phyloP scores from a whole-genome alignment of 1,140 invertebrate species.

The Leptinotarsa defecta region DNA sequence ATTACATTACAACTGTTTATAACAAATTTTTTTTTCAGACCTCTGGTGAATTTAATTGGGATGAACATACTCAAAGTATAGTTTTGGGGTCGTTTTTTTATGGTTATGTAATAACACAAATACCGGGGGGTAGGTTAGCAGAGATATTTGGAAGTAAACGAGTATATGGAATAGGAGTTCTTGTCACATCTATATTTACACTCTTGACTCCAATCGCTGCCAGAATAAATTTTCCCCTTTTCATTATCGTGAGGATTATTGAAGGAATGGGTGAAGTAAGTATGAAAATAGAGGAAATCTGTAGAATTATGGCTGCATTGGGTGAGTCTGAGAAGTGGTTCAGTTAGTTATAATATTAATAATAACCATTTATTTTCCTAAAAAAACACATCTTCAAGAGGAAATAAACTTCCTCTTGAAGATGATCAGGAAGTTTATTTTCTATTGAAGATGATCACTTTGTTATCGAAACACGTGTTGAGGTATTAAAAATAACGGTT shows the following conservation, averaged over 20 bases:
- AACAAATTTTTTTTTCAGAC: constrained; percentile 56
- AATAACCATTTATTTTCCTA: no score
- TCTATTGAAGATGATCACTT: no score
- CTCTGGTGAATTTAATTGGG: constrained; percentile 77
- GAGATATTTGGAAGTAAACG: constrained; percentile 80
- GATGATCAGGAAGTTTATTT: no score
- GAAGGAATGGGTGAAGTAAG: constrained; percentile 84
- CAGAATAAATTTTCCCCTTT: constrained; percentile 68
- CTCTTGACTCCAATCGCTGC: constrained; percentile 76
- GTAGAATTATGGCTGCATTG: no score
- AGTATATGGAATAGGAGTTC: constrained; percentile 77
- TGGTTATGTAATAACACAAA: constrained; percentile 84
- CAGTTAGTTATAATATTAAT: no score
- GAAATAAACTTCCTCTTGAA: no score
- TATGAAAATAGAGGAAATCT: not conserved
- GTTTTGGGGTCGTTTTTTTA: constrained; percentile 86
- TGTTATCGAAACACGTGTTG: no score
- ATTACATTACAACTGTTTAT: no score
- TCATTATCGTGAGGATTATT: constrained; percentile 78
- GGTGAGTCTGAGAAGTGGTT: not conserved
- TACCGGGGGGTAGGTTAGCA: constrained; percentile 82
- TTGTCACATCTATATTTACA: constrained; percentile 78
- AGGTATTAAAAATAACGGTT: no score
- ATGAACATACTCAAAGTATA: constrained; percentile 75
- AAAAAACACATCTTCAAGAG: no score